Evolutionary conservation across 1,140 invertebrate genomes (phyloP), one percentile per base, ranked within the genome.

Genomic region (Drosophila bocqueti): DNA sequence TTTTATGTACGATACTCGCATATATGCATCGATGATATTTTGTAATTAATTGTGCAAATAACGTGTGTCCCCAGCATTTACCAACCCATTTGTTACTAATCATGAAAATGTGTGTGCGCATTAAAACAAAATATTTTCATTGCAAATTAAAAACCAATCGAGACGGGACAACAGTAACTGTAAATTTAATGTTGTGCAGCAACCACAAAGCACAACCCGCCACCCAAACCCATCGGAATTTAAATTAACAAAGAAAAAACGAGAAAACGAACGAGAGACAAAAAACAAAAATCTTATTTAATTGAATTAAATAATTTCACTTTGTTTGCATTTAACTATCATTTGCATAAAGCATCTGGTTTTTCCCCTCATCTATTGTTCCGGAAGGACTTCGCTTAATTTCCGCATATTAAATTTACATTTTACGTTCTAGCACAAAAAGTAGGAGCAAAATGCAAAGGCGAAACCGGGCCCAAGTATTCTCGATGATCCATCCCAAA

Each of bases 21-120:
- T 84, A 62, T 84, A 81, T 75, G 76, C 77, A 81, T 76, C 49
- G 50, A 54, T 77, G 64, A 65, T 64, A 52, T 52, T 52, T 68
- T 84, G 26, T 81, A 91, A 87, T 84, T 87, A 91, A 82, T 81
- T 89, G 84, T 89, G 84, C 84, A 87, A 87, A 89, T 89, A 87
- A 84, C 61, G 76, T 73, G 77, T 81, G 84, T 81, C 65, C 45
- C 68, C 59, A 74, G 81, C 87, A 91, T 89, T 91, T 82, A 82
- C 40, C 62, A 79, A 72, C 69, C 77, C 87, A 91, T 91, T 91
- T 91, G 87, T 91, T 79, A 91, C 87, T 91, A 91, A 91, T 91
- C 79, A 73, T 58, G 4, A 68, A 45, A 69, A 31, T 31, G 50
- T 64, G 58, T 18, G 18, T n/a, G 26, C 26, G 55, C 57, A 66